phyloP scores from a whole-genome alignment of 1,140 invertebrate species.

The Drosophila ercepeae region DNA sequence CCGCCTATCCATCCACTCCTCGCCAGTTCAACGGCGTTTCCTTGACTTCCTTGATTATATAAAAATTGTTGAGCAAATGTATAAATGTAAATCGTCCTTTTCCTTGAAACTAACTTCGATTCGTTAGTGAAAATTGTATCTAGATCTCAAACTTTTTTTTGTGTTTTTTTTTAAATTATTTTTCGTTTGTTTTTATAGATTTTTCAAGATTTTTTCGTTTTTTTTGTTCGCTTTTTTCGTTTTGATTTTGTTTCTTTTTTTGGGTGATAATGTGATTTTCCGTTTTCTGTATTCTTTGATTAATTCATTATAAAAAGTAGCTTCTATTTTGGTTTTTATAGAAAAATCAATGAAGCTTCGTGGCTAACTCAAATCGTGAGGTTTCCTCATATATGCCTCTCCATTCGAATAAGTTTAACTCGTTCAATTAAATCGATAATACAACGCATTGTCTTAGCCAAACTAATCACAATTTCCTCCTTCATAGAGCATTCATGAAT shows the following conservation, averaged over 20 bases:
- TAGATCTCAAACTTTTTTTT: slow-evolving; percentile 52
- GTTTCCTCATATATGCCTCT: slow-evolving; percentile 26
- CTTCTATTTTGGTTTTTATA: slow-evolving; percentile 68
- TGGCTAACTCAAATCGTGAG: slow-evolving; percentile 48
- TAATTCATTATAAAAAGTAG: slow-evolving; percentile 30
- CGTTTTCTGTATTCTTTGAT: slow-evolving; percentile 37
- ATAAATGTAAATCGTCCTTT: slow-evolving; percentile 32
- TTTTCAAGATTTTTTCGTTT: slow-evolving; percentile 51
- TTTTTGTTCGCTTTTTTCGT: slow-evolving; percentile 53
- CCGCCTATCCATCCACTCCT: slow-evolving; percentile 13
- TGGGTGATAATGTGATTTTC: slow-evolving; percentile 54
- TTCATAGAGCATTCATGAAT: slow-evolving; percentile 7
- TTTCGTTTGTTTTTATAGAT: slow-evolving; percentile 60
- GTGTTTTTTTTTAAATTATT: slow-evolving; percentile 34
- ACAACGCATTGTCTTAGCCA: slow-evolving; percentile 57
- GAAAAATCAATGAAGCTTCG: slow-evolving; percentile 75
- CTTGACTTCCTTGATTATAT: slow-evolving; percentile 58
- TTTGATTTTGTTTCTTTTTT: slow-evolving; percentile 22
- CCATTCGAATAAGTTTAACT: slow-evolving; percentile 61
- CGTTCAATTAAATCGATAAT: slow-evolving; percentile 68
- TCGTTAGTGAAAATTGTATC: slow-evolving; percentile 61
- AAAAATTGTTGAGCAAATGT: slow-evolving; percentile 55
- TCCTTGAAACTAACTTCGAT: slow-evolving; percentile 31
- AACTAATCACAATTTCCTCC: slow-evolving; percentile 67
- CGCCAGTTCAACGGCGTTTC: slow-evolving; percentile 1